phyloP scores from a whole-genome alignment of 2,797 vertebrate species.

The Ctenosaura bakeri region DNA sequence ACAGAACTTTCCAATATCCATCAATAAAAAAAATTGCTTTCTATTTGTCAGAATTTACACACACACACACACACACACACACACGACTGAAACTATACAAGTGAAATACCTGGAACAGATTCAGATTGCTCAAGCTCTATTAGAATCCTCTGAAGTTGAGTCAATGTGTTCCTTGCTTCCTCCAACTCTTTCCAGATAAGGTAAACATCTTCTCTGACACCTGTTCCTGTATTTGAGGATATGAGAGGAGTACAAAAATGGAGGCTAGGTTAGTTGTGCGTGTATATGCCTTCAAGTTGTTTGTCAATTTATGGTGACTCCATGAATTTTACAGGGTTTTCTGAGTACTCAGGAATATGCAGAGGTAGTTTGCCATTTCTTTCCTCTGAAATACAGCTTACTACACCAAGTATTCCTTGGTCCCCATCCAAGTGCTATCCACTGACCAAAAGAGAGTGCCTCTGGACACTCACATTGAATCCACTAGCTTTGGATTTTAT shows the following conservation, averaged over 20 bases:
- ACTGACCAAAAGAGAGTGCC: background rate
- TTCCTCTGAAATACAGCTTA: too few relatives aligned
- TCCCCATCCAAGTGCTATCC: too few relatives aligned
- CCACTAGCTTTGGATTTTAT: background rate
- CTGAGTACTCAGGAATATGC: too few relatives aligned
- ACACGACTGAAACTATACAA: background rate
- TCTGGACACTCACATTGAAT: background rate
- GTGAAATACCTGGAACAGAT: slow-evolving; percentile 62
- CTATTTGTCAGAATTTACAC: background rate
- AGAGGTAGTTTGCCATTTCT: too few relatives aligned
- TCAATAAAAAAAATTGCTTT: background rate
- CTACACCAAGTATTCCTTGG: too few relatives aligned
- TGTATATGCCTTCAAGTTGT: too few relatives aligned
- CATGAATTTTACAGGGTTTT: too few relatives aligned
- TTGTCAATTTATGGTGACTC: too few relatives aligned
- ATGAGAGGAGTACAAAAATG: background rate
- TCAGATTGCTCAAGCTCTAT: slow-evolving; percentile 45
- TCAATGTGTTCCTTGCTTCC: slow-evolving; percentile 78
- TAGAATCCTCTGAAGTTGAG: slow-evolving; percentile 77
- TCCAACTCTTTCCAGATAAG: slow-evolving; percentile 84
- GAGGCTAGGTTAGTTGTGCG: background rate
- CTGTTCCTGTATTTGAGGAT: slow-evolving; percentile 71
- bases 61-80: too few relatives aligned
- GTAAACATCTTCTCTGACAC: slow-evolving; percentile 83
- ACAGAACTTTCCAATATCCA: background rate